These are phyloP conservation scores for Cheilosia soror DNA, from an alignment of 2,888 invertebrate species.

Conservation along the genomic window DNA sequence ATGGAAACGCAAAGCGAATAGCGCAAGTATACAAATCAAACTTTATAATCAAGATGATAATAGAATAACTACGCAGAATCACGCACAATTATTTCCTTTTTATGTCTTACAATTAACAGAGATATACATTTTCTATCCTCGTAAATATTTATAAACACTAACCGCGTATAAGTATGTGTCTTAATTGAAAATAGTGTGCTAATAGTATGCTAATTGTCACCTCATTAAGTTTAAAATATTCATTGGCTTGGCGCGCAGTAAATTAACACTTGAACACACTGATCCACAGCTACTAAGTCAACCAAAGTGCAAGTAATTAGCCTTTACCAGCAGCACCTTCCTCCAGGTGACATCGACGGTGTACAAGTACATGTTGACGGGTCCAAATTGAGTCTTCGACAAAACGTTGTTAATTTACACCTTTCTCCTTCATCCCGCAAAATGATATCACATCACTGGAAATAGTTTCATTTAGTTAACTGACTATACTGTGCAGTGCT, in stretches of 20 bases:
- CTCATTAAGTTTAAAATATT: slow-evolving; percentile 71
- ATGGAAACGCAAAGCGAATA: too few species aligned
- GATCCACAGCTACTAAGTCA: slow-evolving; percentile 59
- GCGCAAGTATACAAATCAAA: too few species aligned
- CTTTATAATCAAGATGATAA: background rate
- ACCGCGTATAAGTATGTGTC: slow-evolving; percentile 38
- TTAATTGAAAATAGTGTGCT: slow-evolving; percentile 67
- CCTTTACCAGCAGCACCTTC: slow-evolving; percentile 63
- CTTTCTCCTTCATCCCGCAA: slow-evolving; percentile 29
- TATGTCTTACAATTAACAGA: slow-evolving; percentile 57
- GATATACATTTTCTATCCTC: slow-evolving; percentile 55
- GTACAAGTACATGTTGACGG: slow-evolving; percentile 42
- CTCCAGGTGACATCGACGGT: slow-evolving; percentile 61
- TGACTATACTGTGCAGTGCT: slow-evolving; percentile 15
- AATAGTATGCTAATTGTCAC: slow-evolving; percentile 73
- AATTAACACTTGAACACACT: slow-evolving; percentile 65
- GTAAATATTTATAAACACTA: slow-evolving; percentile 64
- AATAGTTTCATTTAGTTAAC: slow-evolving; percentile 19
- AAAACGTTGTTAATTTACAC: slow-evolving; percentile 49
- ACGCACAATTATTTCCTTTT: slow-evolving; percentile 54
- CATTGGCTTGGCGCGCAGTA: slow-evolving; percentile 67
- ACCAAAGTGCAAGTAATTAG: slow-evolving; percentile 68
- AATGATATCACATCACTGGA: slow-evolving; percentile 51
- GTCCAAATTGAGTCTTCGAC: slow-evolving; percentile 70
- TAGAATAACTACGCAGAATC: slow-evolving; percentile 9